A percentile compares a stretch with the other conserved stretches of the same genome.
Evolutionary conservation across 2,888 invertebrate species (phyloP).

Genomic region (Balanococcus diminutus): DNA sequence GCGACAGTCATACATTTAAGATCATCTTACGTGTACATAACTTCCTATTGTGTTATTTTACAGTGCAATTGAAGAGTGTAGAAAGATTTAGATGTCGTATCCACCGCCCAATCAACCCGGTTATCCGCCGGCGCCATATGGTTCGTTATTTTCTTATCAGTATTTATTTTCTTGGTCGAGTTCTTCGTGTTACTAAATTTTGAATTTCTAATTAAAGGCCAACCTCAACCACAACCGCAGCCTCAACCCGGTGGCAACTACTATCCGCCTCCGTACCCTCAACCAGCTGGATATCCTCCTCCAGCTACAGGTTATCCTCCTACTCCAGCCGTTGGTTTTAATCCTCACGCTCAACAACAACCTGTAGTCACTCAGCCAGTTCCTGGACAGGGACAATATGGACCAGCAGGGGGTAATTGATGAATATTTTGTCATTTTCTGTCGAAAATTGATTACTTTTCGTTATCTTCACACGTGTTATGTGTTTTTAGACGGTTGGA

Average conservation of each 20-base stretch:
- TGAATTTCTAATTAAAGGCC: neutral
- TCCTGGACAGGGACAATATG: neutral
- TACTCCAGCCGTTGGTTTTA: too few species aligned
- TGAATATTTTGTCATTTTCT: too few species aligned
- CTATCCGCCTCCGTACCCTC: slow-evolving; percentile 23
- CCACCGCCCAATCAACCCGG: neutral
- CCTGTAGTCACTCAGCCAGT: neutral
- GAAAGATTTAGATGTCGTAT: neutral
- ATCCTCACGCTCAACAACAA: neutral
- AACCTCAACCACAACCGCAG: neutral
- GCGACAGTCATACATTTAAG: neutral
- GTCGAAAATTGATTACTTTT: too few species aligned
- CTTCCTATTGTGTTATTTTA: neutral
- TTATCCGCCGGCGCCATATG: slow-evolving; percentile 15
- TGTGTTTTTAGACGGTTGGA: slow-evolving; percentile 84
- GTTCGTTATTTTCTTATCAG: neutral
- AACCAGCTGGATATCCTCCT: slow-evolving; percentile 18
- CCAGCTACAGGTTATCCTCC: neutral
- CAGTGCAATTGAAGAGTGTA: neutral
- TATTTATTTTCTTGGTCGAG: too few species aligned
- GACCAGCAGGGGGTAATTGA: slow-evolving; percentile 66
- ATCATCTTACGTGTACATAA: neutral
- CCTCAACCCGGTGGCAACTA: neutral
- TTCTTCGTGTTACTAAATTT: neutral
- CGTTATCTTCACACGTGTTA: too few species aligned